Conservation (phyloP, 53 echinoderm and acorn worm species). For the Apostichopus leukothele region DNA sequence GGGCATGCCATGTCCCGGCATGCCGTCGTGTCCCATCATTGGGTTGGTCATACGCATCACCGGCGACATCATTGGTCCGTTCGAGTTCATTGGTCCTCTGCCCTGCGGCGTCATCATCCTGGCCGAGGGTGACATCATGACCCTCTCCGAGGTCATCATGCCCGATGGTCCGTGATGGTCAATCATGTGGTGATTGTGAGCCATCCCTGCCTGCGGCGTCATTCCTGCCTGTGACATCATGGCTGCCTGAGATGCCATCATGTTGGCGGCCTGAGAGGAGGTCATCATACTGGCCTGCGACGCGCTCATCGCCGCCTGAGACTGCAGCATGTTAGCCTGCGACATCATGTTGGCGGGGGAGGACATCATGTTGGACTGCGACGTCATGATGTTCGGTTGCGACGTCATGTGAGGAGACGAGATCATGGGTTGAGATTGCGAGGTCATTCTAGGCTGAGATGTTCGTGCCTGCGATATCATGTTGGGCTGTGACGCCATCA, state of each 20-base stretch:
- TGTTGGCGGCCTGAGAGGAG: slow-evolving; percentile 48
- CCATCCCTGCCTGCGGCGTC: slow-evolving; percentile 42
- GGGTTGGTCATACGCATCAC: slow-evolving; percentile 56
- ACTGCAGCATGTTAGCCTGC: slow-evolving; percentile 42
- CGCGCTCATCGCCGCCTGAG: slow-evolving; percentile 34
- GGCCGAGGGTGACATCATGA: slow-evolving; percentile 49
- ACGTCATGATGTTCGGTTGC: slow-evolving; percentile 63
- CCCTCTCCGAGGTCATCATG: slow-evolving; percentile 52
- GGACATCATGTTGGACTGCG: slow-evolving; percentile 57
- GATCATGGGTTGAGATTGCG: slow-evolving; percentile 22
- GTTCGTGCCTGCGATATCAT: slow-evolving; percentile 62
- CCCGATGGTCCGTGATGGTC: slow-evolving; percentile 29
- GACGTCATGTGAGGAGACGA: slow-evolving; percentile 50
- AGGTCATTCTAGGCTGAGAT: slow-evolving; percentile 18
- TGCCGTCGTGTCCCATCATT: slow-evolving; percentile 60
- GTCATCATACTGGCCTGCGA: slow-evolving; percentile 66
- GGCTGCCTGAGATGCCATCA: slow-evolving; percentile 64
- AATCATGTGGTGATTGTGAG: slow-evolving; percentile 47
- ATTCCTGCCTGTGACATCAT: slow-evolving; percentile 57
- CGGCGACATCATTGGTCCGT: slow-evolving; percentile 68
- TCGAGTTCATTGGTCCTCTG: slow-evolving; percentile 48
- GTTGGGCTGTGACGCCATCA: slow-evolving; percentile 49
- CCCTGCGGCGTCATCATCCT: slow-evolving; percentile 52
- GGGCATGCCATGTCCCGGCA: slow-evolving; percentile 45
- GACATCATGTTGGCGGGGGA: slow-evolving; percentile 55